A percentile compares a stretch with the other conserved stretches of the same genome.
These are phyloP conservation scores for Prolemur simus DNA, from an alignment of 2,113 vertebrate species.

Conservation along the genomic window DNA sequence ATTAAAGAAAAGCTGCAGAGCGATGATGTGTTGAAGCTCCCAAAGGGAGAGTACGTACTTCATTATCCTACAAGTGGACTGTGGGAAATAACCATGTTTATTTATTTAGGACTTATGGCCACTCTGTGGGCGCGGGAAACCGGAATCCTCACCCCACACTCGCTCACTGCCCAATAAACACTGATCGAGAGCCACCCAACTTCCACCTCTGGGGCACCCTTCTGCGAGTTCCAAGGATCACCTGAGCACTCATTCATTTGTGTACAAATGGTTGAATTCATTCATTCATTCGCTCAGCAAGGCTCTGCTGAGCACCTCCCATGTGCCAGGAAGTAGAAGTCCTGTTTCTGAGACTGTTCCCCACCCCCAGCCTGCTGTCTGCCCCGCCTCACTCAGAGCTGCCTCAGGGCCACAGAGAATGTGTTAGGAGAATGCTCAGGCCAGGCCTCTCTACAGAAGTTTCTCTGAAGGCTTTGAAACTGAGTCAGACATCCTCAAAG, in stretches of 20 bases:
- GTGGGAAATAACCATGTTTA: not conserved
- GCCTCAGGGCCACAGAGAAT: not conserved
- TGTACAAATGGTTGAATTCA: not conserved
- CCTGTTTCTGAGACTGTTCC: not conserved
- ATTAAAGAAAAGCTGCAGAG: constrained; percentile 16
- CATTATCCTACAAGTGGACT: not conserved
- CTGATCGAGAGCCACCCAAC: not conserved
- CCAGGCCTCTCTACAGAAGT: not conserved
- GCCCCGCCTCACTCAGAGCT: not conserved
- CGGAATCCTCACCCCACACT: too few species aligned
- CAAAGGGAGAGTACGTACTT: not conserved
- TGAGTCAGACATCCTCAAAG: not conserved
- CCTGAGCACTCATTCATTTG: not conserved
- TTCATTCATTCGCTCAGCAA: not conserved
- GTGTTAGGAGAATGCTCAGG: not conserved
- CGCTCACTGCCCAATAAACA: not conserved
- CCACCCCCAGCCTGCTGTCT: not conserved
- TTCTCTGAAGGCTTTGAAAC: not conserved
- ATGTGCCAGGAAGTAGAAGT: not conserved
- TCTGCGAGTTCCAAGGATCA: not conserved
- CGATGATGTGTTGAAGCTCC: not conserved
- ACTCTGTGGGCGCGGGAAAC: constrained; percentile 1
- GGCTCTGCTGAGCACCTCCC: not conserved
- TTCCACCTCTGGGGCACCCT: not conserved
- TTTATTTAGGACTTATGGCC: constrained; percentile 7